phyloP scores from a whole-genome alignment of 2,797 vertebrate species.

The Enoplosus armatus region DNA sequence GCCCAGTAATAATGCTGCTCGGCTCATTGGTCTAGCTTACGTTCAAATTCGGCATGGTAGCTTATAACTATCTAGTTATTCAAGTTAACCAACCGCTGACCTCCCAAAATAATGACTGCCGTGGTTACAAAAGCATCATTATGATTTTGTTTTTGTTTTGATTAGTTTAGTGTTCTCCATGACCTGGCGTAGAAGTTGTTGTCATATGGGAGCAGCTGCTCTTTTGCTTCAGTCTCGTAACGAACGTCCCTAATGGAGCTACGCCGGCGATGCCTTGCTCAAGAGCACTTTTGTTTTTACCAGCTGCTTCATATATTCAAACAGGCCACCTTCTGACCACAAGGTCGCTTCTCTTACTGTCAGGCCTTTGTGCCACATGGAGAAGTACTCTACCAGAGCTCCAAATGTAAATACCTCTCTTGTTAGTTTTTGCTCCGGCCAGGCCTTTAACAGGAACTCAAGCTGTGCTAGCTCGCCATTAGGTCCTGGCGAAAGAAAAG shows the following conservation, averaged over 20 bases:
- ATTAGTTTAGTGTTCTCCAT: not conserved
- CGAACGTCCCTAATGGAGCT: not conserved
- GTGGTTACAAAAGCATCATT: not conserved
- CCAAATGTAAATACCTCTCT: conserved; percentile 67
- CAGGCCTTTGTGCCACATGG: conserved; percentile 66
- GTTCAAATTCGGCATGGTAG: not conserved
- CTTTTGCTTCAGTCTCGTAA: not conserved
- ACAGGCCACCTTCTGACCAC: conserved; percentile 51
- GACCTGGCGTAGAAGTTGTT: not conserved
- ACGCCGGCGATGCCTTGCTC: conserved; percentile 46
- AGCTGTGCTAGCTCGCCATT: conserved; percentile 74
- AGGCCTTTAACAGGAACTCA: conserved; percentile 72
- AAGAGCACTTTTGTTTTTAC: conserved; percentile 38
- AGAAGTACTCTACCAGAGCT: conserved; percentile 57
- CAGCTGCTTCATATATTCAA: conserved; percentile 68
- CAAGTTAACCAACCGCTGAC: not conserved
- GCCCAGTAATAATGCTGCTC: not conserved
- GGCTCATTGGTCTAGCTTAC: not conserved
- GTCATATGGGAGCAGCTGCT: conserved; percentile 36
- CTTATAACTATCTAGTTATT: not conserved
- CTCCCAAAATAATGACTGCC: not conserved
- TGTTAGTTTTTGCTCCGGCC: conserved; percentile 73
- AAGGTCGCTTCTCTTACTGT: conserved; percentile 55
- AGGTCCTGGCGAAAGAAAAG: conserved; percentile 69
- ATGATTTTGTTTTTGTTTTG: not conserved